Evolutionary conservation across 2,797 vertebrate species (phyloP), one percentile per base, ranked within the genome.

Genomic region (Meda fulgida): DNA sequence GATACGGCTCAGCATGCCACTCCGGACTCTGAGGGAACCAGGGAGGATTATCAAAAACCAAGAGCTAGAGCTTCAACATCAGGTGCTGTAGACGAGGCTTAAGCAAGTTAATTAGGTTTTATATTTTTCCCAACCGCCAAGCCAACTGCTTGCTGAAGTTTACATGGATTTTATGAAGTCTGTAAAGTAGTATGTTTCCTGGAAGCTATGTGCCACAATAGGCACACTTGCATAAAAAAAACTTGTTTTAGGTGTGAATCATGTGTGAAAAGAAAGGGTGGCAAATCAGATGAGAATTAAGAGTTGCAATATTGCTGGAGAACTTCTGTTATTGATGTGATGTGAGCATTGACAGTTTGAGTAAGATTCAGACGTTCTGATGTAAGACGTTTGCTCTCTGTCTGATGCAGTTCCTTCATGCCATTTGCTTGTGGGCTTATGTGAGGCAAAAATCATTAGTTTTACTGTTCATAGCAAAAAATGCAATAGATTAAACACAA

Each of bases 21-120:
- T 78, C 80, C 67, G 55, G 82, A 80, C 78, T 78, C 71, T 60
- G 23, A 75, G 83, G 80, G 80, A 85, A 79, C 71, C 58, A 36
- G 67, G 51, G 63, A 80, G 83, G 87, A 89, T 88, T 85, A 87
- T 80, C 36, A 71, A 51, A 87, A 87, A 80, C 71, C 75, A 81
- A 63, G 48, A 75, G 73, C 77, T 55, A 67, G 38, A 63, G 73
- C 82, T 89, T 86, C 84, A 80, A 85, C 72, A 71, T 69, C 84
- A 86, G 86, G 84, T 55, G 73, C 66, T 87, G 83, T 65, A 83
- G 60, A 85, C 34, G 23, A 78, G 80, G 72, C 65, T 84, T 55
- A 77, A 78, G 84, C 34, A 38, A n/a, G 10, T 70, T 82, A 87
- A 87, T 87, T 70, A 78, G 66, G 72, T 71, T 78, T 46, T 85